Evolutionary conservation across 2,113 vertebrate genomes (phyloP).

Genomic region (Eulacestoma nigropectus): DNA sequence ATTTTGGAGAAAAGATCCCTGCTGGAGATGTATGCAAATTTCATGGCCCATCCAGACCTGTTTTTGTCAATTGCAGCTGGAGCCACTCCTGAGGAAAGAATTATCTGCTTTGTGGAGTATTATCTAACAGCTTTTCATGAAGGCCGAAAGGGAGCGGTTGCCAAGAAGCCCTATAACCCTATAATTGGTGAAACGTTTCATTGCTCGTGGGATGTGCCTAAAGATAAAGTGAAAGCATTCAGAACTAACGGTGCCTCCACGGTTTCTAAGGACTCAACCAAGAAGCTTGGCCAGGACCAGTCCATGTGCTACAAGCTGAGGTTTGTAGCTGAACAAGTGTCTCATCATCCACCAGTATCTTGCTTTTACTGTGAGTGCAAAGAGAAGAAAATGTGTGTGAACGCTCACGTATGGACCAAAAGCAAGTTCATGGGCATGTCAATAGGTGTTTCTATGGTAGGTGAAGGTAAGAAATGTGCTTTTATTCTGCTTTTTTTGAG

Average conservation of each 20-base stretch:
- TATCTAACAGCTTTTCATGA: constrained; percentile 95
- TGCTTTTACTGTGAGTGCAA: constrained; percentile 96
- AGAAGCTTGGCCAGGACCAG: constrained; percentile 52
- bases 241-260: constrained; percentile 63
- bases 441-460: constrained; percentile 94
- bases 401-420: constrained; percentile 92
- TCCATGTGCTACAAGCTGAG: constrained; percentile 79
- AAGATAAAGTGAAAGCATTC: constrained; percentile 78
- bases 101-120: constrained; percentile 92
- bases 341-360: constrained; percentile 91
- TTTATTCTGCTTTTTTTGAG: background rate
- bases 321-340: constrained; percentile 94
- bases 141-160: constrained; percentile 91
- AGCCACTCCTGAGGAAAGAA: constrained; percentile 86
- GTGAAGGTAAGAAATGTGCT: constrained; percentile 83
- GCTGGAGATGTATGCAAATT: constrained; percentile 98
- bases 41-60: constrained; percentile 95
- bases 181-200: constrained; percentile 92
- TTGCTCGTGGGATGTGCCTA: constrained; percentile 92
- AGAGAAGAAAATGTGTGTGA: constrained; percentile 88
- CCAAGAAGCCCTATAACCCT: constrained; percentile 97
- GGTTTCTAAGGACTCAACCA: constrained; percentile 51
- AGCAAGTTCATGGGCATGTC: constrained; percentile 99
- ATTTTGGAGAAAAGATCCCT: constrained; percentile 95
- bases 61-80: constrained; percentile 87